Evolutionary conservation across 1,140 invertebrate species (phyloP).

Genomic region (Ylistrum balloti): DNA sequence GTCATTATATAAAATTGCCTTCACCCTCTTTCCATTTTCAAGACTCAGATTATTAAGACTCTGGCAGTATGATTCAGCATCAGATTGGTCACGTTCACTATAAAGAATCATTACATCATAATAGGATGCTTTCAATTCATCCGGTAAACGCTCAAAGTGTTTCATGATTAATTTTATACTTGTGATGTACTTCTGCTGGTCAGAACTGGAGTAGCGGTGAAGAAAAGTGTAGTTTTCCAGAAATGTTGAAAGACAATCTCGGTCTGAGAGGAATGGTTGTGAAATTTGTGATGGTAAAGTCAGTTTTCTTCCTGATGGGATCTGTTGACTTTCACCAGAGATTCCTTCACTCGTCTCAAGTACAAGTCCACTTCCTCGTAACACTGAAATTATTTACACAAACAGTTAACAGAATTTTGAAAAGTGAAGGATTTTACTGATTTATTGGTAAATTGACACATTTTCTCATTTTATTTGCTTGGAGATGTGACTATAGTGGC

Average conservation of each 20-base stretch:
- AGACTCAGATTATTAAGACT: constrained; percentile 64
- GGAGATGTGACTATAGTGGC: too few species aligned
- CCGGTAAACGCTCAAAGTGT: constrained; percentile 55
- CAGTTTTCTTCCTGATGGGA: neutral
- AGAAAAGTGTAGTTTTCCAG: neutral
- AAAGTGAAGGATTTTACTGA: too few species aligned
- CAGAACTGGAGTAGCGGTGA: neutral
- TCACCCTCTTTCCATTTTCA: constrained; percentile 43
- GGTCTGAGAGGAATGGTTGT: neutral
- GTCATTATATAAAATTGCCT: constrained; percentile 64
- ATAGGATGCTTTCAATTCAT: constrained; percentile 58
- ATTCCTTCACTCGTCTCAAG: neutral
- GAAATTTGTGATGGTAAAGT: neutral
- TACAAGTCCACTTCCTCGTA: neutral
- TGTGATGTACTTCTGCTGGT: neutral
- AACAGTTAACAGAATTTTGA: neutral
- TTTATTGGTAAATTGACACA: too few species aligned
- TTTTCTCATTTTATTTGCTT: too few species aligned
- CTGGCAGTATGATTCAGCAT: constrained; percentile 55
- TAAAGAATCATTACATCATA: constrained; percentile 70
- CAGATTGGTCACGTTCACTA: constrained; percentile 61
- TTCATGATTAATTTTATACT: neutral
- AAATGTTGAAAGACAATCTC: neutral
- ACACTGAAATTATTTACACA: neutral
- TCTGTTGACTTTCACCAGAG: neutral